Base-by-base conservation (phyloP, 2,797 vertebrate species). In the Xiphorhynchus erythropygius region DNA sequence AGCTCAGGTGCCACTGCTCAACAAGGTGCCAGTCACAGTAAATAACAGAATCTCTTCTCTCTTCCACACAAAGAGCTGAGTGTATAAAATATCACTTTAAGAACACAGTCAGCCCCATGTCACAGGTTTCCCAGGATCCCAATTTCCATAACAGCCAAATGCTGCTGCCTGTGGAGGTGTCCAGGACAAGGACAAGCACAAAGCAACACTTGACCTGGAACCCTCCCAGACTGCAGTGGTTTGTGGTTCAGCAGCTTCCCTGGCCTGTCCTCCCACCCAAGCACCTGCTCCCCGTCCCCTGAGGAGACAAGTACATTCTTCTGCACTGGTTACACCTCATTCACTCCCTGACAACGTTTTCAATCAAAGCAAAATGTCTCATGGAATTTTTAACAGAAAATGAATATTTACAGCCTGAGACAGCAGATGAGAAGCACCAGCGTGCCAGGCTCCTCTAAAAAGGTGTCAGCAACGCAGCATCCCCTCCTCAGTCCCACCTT, bases 141-240 rank as follows among this genome's bases (percentile, higher is more conserved):
- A 60, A 0, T 9, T 69, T 47, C 79, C 35, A 12, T 0, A 44
- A 49, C 47, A 74, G 37, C 7, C 88, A 35, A 37, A 0, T 69
- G 42, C 44, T 18, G 5, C 67, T 47, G 74, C n/a, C 41, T 75
- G 25, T 19, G 28, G 57, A 78, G 80, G 67, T 1, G 21, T 1
- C 0, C 3, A 49, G 55, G 53, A 87, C 32, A 13, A 73, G 68
- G 55, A 89, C n/a, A 39, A 69, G 64, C 87, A 73, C 59, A 73
- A 3, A 56, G 73, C 2, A 3, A 33, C 19, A 3, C 27, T 19
- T 10, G 42, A 63, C 33, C 84, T 75, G 78, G 86, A 84, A 39
- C 55, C 76, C 81, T 94, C 55, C 86, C 89, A 79, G 81, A 32
- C 55, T 68, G 35, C 67, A 33, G 55, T 18, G 78, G 70, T 47